Conservation (phyloP, 2,888 invertebrate species). For the Liopterus haemorrhoidalis region DNA sequence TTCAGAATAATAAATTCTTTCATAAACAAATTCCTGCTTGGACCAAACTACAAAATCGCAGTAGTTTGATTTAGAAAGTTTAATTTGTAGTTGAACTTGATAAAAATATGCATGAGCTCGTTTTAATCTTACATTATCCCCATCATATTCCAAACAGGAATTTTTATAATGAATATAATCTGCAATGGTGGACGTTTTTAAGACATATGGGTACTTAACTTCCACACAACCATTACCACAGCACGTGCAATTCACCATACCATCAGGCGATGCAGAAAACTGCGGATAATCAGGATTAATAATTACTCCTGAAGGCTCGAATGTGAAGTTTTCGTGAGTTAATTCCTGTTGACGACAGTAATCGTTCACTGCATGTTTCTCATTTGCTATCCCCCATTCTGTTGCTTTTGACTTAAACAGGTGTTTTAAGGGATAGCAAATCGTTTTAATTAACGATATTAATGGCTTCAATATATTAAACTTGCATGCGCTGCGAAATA, state of each 20-base stretch:
- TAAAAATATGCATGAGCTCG: background rate
- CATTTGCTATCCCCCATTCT: too few relatives aligned
- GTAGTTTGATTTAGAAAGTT: background rate
- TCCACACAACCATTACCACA: slow-evolving; percentile 8
- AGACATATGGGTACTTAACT: slow-evolving; percentile 6
- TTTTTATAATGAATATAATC: background rate
- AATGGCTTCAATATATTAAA: too few relatives aligned
- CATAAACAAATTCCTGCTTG: background rate
- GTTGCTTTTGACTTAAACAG: too few relatives aligned
- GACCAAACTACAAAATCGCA: slow-evolving; percentile 9
- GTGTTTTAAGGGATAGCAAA: too few relatives aligned
- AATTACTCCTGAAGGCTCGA: too few relatives aligned
- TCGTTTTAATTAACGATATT: too few relatives aligned
- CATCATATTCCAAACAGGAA: background rate
- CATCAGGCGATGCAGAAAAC: slow-evolving; percentile 7
- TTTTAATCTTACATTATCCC: background rate
- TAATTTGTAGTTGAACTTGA: slow-evolving; percentile 3
- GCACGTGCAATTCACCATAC: background rate
- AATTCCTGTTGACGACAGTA: too few relatives aligned
- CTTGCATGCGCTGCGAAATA: too few relatives aligned
- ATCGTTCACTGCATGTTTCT: too few relatives aligned
- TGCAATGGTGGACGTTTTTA: background rate
- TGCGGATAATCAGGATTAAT: background rate
- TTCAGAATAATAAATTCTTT: background rate
- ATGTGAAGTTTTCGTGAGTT: too few relatives aligned